Evolutionary conservation across 2,797 vertebrate genomes (phyloP).

Genomic region (Tenualosa ilisha): DNA sequence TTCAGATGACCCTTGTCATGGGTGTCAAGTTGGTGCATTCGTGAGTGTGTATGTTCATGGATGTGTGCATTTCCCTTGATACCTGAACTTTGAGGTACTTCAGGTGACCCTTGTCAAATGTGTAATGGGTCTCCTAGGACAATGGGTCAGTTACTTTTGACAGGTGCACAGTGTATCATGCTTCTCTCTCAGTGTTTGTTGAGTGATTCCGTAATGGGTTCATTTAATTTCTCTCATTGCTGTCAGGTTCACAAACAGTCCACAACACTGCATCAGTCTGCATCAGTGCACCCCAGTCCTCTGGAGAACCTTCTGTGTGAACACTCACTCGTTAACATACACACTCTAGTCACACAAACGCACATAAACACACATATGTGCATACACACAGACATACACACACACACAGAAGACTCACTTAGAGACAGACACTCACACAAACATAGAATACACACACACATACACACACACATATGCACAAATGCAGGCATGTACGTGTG

Average conservation of each 20-base stretch:
- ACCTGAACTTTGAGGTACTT: constrained; percentile 1
- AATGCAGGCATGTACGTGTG: background rate
- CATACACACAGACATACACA: background rate
- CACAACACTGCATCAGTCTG: background rate
- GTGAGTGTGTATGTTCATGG: background rate
- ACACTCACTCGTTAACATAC: background rate
- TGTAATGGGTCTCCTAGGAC: background rate
- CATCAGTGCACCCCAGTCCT: background rate
- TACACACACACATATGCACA: constrained; percentile 30
- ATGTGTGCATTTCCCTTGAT: background rate
- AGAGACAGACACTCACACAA: background rate
- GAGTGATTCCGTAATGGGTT: constrained; percentile 1
- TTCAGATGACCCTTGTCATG: background rate
- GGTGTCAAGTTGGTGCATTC: background rate
- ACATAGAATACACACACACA: background rate
- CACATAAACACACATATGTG: background rate
- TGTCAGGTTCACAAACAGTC: background rate
- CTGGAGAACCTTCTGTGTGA: background rate
- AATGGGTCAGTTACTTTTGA: background rate
- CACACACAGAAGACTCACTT: constrained; percentile 28
- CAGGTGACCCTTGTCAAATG: constrained; percentile 2
- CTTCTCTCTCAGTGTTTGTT: background rate
- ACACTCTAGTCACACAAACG: background rate
- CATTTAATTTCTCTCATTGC: background rate
- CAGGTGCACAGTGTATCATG: background rate